Conservation (phyloP, 2,888 invertebrate species). For the Netelia inedita region DNA sequence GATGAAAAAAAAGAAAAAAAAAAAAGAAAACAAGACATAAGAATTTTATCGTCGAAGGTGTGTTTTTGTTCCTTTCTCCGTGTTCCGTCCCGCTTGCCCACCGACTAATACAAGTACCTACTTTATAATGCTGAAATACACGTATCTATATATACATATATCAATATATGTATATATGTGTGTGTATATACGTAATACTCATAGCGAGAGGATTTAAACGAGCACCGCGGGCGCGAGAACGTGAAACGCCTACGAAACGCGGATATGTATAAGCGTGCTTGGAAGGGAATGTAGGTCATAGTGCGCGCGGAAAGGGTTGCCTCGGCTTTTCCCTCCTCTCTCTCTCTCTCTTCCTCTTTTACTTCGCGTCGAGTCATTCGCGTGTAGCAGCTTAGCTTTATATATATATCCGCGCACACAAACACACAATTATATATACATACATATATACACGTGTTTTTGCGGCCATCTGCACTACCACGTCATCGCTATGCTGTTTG, state of each 20-base stretch:
- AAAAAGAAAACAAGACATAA: conserved; percentile 16
- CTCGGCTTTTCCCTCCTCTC: conserved; percentile 47
- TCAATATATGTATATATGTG: not conserved
- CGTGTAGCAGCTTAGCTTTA: conserved; percentile 34
- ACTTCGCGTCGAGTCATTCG: conserved; percentile 53
- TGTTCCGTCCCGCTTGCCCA: conserved; percentile 24
- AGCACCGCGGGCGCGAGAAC: conserved; percentile 53
- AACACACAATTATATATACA: not conserved
- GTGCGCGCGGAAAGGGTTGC: conserved; percentile 68
- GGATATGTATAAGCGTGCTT: conserved; percentile 56
- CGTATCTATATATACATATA: not conserved
- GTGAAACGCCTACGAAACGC: conserved; percentile 67
- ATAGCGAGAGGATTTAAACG: conserved; percentile 59
- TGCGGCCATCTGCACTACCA: conserved; percentile 32
- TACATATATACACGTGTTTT: not conserved
- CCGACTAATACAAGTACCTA: conserved; percentile 19
- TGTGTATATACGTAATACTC: not conserved
- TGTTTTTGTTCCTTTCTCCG: conserved; percentile 57
- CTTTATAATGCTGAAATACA: not conserved
- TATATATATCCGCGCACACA: not conserved
- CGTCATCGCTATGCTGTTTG: conserved; percentile 30
- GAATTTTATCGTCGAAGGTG: conserved; percentile 43
- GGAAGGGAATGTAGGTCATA: conserved; percentile 69
- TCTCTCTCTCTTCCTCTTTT: conserved; percentile 23
- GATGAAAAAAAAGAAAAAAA: not conserved